These are phyloP conservation scores for Arenaria interpres DNA, from an alignment of 2,113 vertebrate genomes.

Conservation along the genomic window DNA sequence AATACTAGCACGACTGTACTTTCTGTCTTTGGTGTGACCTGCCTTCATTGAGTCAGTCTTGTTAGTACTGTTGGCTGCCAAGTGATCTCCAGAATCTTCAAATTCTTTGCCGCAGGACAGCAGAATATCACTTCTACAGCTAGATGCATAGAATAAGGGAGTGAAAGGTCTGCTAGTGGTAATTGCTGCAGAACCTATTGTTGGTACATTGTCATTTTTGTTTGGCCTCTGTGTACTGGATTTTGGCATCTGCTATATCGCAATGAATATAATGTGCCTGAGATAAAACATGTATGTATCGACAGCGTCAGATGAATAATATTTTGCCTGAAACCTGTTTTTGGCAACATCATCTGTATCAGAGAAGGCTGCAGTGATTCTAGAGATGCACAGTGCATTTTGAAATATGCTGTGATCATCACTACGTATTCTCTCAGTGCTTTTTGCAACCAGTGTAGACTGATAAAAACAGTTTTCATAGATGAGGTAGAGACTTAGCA, in stretches of 20 bases:
- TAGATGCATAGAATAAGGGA: neutral
- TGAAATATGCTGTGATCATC: neutral
- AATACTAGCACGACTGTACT: neutral
- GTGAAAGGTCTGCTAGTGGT: neutral
- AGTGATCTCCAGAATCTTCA: neutral
- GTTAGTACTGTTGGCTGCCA: neutral
- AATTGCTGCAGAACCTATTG: neutral
- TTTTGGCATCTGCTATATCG: neutral
- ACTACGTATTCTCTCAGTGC: neutral
- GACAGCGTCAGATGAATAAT: neutral
- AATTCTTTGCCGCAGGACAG: neutral
- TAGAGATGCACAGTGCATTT: neutral
- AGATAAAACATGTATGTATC: neutral
- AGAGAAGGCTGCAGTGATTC: neutral
- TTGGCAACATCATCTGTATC: neutral
- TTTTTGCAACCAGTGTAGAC: neutral
- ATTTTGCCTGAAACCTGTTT: neutral
- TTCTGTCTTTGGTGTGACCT: neutral
- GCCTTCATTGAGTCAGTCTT: neutral
- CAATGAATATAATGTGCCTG: neutral
- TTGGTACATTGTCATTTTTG: neutral
- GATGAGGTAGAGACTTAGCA: neutral
- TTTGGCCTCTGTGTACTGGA: neutral
- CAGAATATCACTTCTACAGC: neutral
- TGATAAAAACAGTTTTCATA: neutral